These are phyloP conservation scores for Tuberolachnus salignus DNA, from an alignment of 2,888 invertebrate genomes.

Conservation along the genomic window DNA sequence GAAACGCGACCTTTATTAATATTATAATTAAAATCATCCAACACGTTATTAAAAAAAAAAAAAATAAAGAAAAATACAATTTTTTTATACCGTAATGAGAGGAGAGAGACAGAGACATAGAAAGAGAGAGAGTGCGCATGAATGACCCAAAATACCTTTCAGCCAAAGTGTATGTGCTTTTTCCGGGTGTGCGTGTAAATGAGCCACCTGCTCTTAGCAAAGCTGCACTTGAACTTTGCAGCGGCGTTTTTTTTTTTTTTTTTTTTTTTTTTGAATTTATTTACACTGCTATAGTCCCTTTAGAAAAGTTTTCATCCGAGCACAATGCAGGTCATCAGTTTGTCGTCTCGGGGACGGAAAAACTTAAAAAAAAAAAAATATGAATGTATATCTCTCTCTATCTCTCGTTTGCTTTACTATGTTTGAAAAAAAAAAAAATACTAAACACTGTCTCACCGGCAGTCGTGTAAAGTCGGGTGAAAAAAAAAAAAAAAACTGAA, in stretches of 20 bases:
- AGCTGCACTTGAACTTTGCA: constrained; percentile 42
- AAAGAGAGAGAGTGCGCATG: not conserved
- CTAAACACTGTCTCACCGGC: not conserved
- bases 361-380: constrained; percentile 7
- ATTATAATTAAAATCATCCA: constrained; percentile 29
- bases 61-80: too few relatives aligned
- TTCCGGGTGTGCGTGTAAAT: constrained; percentile 33
- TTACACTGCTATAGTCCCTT: constrained; percentile 29
- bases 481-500: not conserved
- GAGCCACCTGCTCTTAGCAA: constrained; percentile 40
- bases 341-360: constrained; percentile 31
- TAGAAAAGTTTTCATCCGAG: constrained; percentile 39
- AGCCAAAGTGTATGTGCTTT: constrained; percentile 14
- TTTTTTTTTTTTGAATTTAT: constrained; percentile 47
- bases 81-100: constrained; percentile 4
- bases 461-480: constrained; percentile 2
- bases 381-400: not conserved
- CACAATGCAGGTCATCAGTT: constrained; percentile 52
- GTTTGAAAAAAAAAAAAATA: constrained; percentile 9
- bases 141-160: constrained; percentile 30
- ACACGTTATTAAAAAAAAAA: constrained; percentile 35
- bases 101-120: not conserved
- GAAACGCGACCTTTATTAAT: not conserved
- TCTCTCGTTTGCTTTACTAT: not conserved
- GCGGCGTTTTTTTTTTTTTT: constrained; percentile 33